Conservation (phyloP, 2,888 invertebrate species). For the Mesochorus sp. region DNA sequence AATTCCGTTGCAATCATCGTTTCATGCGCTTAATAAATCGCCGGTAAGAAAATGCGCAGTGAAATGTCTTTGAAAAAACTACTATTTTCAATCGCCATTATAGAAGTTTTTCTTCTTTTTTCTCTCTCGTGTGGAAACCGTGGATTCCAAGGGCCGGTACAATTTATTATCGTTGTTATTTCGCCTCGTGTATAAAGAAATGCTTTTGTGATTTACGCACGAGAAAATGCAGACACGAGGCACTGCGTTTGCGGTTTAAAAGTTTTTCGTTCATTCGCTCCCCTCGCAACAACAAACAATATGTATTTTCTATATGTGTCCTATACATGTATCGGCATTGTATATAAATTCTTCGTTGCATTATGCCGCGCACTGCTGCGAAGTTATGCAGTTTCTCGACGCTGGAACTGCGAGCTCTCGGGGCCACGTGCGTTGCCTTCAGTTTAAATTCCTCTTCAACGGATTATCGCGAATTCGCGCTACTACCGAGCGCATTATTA, state of each 20-base stretch:
- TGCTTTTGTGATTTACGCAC: conserved; percentile 23
- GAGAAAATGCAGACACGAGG: conserved; percentile 19
- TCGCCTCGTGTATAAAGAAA: neutral
- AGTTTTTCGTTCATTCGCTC: conserved; percentile 40
- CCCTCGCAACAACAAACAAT: too few species aligned
- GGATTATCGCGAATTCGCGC: too few species aligned
- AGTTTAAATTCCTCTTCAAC: conserved; percentile 50
- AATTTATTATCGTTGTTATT: conserved; percentile 12
- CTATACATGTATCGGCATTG: neutral
- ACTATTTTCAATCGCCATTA: neutral
- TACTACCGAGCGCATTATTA: neutral
- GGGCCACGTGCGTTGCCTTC: conserved; percentile 55
- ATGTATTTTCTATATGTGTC: neutral
- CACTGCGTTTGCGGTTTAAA: conserved; percentile 6
- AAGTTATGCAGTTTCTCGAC: conserved; percentile 38
- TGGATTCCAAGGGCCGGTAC: neutral
- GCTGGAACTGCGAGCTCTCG: conserved; percentile 16
- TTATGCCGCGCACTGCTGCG: neutral
- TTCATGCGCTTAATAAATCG: too few species aligned
- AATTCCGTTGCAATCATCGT: too few species aligned
- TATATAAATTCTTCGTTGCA: conserved; percentile 1
- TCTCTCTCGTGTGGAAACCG: neutral
- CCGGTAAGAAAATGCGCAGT: too few species aligned
- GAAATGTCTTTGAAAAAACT: too few species aligned
- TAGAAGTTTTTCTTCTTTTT: neutral